Evolutionary conservation across 2,113 vertebrate genomes (phyloP), one percentile per base, ranked within the genome.

Genomic region (Rhinoptilus africanus): DNA sequence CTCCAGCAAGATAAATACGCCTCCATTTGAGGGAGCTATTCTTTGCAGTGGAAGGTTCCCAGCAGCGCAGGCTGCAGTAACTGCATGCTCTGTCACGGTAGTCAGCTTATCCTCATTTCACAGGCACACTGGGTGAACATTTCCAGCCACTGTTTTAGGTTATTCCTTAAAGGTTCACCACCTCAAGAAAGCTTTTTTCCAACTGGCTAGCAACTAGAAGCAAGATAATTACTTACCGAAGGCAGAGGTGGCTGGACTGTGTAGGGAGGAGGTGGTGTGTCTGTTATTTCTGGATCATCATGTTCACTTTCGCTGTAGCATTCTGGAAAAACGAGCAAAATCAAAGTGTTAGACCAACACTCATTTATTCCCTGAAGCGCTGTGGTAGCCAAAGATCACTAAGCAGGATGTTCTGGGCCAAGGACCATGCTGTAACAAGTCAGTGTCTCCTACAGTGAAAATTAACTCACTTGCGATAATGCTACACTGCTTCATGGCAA

Each of bases 281-380:
- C 99, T 54, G 98, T 97, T 92, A 97, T 97, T 84, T 99, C 99
- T 13, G 98, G 96, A 72, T 99, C 99, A 23, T 99, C 99, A 2
- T 99, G 99, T 86, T 99, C 99, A 23, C 99, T 99, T 90, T 99
- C 99, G 60, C 99, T 99, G 80, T 99, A 99, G 90, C 99, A 99
- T 97, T 99, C 99, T 99, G 93, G 41, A 69, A 96, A 96, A 67
- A 85, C 68, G 54, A 62, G 68, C 50, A 92, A 85, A 92, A 86
- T 4, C 2, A 19, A 72, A 63, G 28, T 37, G 17, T 95, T 82
- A 95, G 32, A 59, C 10, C 13, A 76, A 45, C 3, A 26, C 12
- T 45, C 15, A 62, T 35, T 43, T 72, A 24, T 45, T 76, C 48
- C 28, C 81, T 0, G 0, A 18, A 75, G 13, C 0, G 0, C 17